phyloP scores from a whole-genome alignment of 2,113 vertebrate genomes.

The Leptobrachium leishanense region DNA sequence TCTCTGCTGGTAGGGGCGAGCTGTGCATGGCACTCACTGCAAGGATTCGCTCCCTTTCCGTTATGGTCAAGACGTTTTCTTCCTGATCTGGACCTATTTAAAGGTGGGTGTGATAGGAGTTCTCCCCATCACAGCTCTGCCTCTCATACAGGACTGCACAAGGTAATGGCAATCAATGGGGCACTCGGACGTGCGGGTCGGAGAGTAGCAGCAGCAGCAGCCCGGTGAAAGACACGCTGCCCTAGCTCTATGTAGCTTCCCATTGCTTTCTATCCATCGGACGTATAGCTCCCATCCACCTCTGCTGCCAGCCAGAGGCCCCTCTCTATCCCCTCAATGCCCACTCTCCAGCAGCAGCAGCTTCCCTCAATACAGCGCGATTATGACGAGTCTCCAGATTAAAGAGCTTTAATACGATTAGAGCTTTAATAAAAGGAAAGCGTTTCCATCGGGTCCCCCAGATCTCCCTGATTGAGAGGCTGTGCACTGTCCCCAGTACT shows the following conservation, averaged over 20 bases:
- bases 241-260: not conserved
- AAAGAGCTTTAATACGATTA: conserved; percentile 27
- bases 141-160: conserved; percentile 37
- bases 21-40: conserved; percentile 48
- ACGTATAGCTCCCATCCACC: too few species aligned
- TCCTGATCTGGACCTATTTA: conserved; percentile 50
- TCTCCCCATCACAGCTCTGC: conserved; percentile 2
- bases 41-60: conserved; percentile 50
- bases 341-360: not conserved
- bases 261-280: not conserved
- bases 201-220: not conserved
- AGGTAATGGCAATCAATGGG: conserved; percentile 49
- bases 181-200: not conserved
- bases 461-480: not conserved
- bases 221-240: not conserved
- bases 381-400: conserved; percentile 10
- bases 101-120: conserved; percentile 42
- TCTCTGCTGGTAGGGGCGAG: conserved; percentile 49
- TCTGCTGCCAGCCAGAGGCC: not conserved
- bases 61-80: conserved; percentile 56
- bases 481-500: too few species aligned
- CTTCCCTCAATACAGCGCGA: not conserved
- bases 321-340: not conserved
- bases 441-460: not conserved
- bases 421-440: conserved; percentile 17